Base-by-base conservation (phyloP, 2,888 invertebrate genomes). In the Physocephala rufipes region DNA sequence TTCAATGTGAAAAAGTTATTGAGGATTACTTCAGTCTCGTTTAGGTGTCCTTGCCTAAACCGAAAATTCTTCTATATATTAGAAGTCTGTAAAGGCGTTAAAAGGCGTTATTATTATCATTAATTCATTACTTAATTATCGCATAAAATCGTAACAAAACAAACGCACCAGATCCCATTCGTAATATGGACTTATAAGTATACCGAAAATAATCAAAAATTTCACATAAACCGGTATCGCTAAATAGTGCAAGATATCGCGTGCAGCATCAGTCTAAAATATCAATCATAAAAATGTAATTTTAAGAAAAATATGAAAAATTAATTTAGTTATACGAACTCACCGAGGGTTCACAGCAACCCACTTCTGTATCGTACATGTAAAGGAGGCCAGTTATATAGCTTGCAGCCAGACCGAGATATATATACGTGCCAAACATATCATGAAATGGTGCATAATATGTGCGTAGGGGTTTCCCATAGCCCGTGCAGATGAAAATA, bases 91-190 rank as follows among this genome's bases (percentile, higher is more conserved):
- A 24, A 28, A 58, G 16, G 16, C 13, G 16, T 15, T 2, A 13
- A 21, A n/a, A 24, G 24, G 45, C 45, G 19, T 13, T 36, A n/a
- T 16, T n/a, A 36, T 36, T 36, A 36, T 4, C 36, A 36, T 36
- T 4, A 7, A 36, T 9, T 7, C 36, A 36, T 7, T 47, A 63
- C 19, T 0, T 49, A 19, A 47, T 36, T 47, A 45, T 47, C 15
- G 21, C 15, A n/a, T 13, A 26, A n/a, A 7, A 53, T 21, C 9
- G 2, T 26, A n/a, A 12, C 36, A 19, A 36, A 64, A 24, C 19
- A 28, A 7, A 72, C 72, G 45, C 49, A 74, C 74, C 72, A 71
- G 62, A 45, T 74, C 74, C 74, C 74, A 74, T 47, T 74, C 74
- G 55, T 73, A 73, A 58, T 67, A 72, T 16, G 74, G 74, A 58